phyloP scores from a whole-genome alignment of 2,113 vertebrate genomes.

The Microcebus griseorufus region DNA sequence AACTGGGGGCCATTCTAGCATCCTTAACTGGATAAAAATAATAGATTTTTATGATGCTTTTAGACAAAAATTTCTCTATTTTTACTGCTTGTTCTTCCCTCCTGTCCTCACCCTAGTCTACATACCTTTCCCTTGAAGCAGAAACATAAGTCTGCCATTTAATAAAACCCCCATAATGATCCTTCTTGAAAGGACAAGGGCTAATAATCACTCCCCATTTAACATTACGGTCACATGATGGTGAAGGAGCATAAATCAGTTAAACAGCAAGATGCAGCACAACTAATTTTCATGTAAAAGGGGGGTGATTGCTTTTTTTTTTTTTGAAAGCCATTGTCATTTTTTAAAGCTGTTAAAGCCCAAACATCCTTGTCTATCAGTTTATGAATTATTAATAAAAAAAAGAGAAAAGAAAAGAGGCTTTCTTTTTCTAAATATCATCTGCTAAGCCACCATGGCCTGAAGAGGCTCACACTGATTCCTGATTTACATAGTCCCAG shows the following conservation, averaged over 20 bases:
- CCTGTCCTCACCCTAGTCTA: not conserved
- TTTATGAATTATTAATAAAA: conserved; percentile 93
- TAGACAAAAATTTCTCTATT: conserved; percentile 17
- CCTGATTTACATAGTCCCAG: conserved; percentile 92
- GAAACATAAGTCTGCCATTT: conserved; percentile 86
- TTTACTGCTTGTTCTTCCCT: not conserved
- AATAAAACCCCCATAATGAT: conserved; percentile 87
- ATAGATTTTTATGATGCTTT: conserved; percentile 51
- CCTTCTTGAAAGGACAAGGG: conserved; percentile 89
- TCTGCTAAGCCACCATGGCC: conserved; percentile 89
- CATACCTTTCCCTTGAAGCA: conserved; percentile 80
- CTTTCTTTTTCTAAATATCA: conserved; percentile 90
- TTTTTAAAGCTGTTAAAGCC: conserved; percentile 87
- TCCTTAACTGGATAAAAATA: conserved; percentile 29
- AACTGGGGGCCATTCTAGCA: not conserved
- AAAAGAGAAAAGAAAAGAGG: conserved; percentile 82
- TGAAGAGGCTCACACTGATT: conserved; percentile 90
- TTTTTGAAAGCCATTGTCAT: conserved; percentile 89
- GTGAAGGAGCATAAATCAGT: conserved; percentile 87
- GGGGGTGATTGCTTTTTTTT: conserved; percentile 88
- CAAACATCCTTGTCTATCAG: conserved; percentile 91
- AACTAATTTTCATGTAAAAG: conserved; percentile 91
- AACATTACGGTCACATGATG: conserved; percentile 89
- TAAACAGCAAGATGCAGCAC: conserved; percentile 88
- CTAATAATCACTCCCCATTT: conserved; percentile 88